Evolutionary conservation across 1,140 invertebrate species (phyloP).

Genomic region (Antheraea mylitta): DNA sequence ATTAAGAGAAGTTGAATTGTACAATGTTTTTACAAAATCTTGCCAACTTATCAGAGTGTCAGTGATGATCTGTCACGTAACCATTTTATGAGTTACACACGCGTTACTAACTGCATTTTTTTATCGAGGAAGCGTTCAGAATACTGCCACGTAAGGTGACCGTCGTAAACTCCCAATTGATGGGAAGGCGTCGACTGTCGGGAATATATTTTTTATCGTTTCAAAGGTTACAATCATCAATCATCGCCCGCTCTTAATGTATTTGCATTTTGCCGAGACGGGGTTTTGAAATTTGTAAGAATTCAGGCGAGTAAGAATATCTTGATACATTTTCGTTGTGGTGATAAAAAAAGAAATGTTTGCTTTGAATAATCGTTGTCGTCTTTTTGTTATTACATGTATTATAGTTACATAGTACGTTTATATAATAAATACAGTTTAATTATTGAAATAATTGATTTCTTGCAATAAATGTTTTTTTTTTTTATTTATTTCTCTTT

Average conservation of each 20-base stretch:
- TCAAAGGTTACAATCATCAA: conserved; percentile 19
- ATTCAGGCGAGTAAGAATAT: neutral
- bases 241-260: conserved; percentile 19
- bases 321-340: neutral
- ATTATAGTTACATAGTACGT: no score
- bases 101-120: neutral
- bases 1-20: no score
- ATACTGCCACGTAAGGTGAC: conserved; percentile 16
- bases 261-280: conserved; percentile 20
- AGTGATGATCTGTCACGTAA: neutral
- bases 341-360: neutral
- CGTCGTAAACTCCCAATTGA: conserved; percentile 20
- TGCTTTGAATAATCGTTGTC: neutral
- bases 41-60: neutral
- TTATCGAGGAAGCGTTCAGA: neutral
- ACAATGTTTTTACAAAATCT: neutral
- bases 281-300: neutral
- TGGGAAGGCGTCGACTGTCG: conserved; percentile 16
- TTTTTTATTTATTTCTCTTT: no score
- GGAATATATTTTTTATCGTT: conserved; percentile 17
- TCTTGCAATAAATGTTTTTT: no score
- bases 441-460: no score
- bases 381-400: neutral
- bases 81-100: neutral
- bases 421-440: no score